Percentiles rank a stretch among this genome's conserved stretches.
Conservation (phyloP, 2,888 invertebrate species). For the Candidula unifasciata region DNA sequence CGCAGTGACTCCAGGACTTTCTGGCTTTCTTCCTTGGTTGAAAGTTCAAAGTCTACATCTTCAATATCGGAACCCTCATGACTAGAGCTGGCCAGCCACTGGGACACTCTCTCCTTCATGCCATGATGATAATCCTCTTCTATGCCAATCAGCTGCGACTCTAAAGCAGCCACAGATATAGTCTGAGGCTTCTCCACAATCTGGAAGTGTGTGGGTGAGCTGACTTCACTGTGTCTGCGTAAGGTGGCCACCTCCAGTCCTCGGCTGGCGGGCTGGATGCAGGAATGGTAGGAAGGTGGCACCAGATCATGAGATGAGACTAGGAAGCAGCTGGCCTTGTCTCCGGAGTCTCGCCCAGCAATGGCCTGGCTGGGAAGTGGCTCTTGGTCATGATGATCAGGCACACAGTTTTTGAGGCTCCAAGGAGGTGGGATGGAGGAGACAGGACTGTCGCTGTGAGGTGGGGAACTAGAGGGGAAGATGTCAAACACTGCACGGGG, state of each 20-base stretch:
- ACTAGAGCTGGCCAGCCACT: constrained; percentile 62
- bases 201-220: constrained; percentile 67
- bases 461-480: constrained; percentile 56
- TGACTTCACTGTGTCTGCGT: constrained; percentile 46
- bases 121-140: constrained; percentile 65
- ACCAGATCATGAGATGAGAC: constrained; percentile 63
- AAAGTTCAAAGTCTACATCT: constrained; percentile 47
- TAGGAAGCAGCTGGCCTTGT: constrained; percentile 62
- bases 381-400: constrained; percentile 50
- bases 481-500: constrained; percentile 65
- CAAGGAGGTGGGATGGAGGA: constrained; percentile 55
- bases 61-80: constrained; percentile 49
- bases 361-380: constrained; percentile 60
- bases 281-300: constrained; percentile 68
- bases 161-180: constrained; percentile 43
- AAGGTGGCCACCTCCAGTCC: constrained; percentile 46
- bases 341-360: constrained; percentile 53
- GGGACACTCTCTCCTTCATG: constrained; percentile 64
- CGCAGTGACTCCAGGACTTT: constrained; percentile 45
- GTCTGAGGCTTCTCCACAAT: constrained; percentile 58
- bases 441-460: constrained; percentile 54
- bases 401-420: constrained; percentile 29
- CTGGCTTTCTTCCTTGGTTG: constrained; percentile 32
- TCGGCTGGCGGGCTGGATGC: constrained; percentile 57
- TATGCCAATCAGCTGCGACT: constrained; percentile 63